Evolutionary conservation across 2,113 vertebrate genomes (phyloP), one percentile per base, ranked within the genome.

Genomic region (Ictalurus punctatus): DNA sequence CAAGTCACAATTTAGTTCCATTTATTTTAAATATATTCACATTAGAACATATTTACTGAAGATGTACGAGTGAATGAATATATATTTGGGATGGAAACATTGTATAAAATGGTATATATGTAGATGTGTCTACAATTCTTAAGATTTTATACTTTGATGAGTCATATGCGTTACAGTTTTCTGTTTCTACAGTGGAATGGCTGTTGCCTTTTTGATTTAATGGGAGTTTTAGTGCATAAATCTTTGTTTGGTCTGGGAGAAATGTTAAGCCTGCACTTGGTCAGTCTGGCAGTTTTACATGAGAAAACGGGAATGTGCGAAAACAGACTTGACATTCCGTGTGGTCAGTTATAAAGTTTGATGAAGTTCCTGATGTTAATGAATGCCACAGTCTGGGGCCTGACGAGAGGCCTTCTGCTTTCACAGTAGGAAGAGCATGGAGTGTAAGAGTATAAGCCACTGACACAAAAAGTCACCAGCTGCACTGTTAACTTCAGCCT

Each of bases 401-500:
- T 44, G 54, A 79, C 17, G 23, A 37, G 65, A 89, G 37, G 17
- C n/a, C 25, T 89, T 63, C 52, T n/a, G 44, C 83, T 90, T 80
- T 81, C 52, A 80, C 80, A 86, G 16, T 73, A 87, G 44, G 30
- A 67, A 19, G 61, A 87, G 48, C 80, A 25, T 52, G 37, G 54
- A 52, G 73, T 87, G 76, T 87, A 19, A 58, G 48, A 69, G 87
- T 78, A 37, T 44, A 89, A 89, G 17, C 27, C 10, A n/a, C 84
- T 88, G 67, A 88, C 56, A 83, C 88, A 88, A 88, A 86, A 88
- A 91, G 76, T 52, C 71, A 86, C 82, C 84, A 90, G 63, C 61
- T 76, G 82, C 13, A 12, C 67, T 86, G 48, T 88, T 84, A 90
- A 88, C 34, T 90, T 90, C 61, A 86, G 59, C 58, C 79, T 63